Evolutionary conservation across 2,113 vertebrate genomes (phyloP), one percentile per base, ranked within the genome.

Genomic region (Odocoileus virginianus): DNA sequence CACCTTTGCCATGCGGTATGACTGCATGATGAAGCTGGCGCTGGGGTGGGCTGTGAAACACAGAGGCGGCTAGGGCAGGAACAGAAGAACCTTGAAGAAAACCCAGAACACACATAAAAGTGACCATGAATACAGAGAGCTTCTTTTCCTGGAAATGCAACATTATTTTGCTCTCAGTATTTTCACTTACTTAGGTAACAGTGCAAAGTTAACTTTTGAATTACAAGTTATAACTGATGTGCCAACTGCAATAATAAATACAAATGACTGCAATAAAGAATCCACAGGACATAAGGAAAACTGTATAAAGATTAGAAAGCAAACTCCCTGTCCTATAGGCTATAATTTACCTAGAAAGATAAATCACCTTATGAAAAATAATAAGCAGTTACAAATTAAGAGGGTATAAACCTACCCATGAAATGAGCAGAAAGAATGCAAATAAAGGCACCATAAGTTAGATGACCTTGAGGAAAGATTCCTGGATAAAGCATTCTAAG

Each of bases 1-100:
- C 99, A 7, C 99, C 99, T 96, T 99, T 99, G 10, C 99, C 99
- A 91, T 97, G 99, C 64, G 99, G 99, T 40, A 99, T 97, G 78
- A 99, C 4, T 0, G 99, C 98, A 93, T 99, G 99, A 96, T 99
- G 99, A 94, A 99, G 97, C 12, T 99, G 99, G 97, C 99, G 99
- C 97, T 98, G 99, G 97, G 99, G 99, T 12, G 98, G 95, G 7
- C 98, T 89, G 10, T 98, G 97, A 0, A 98, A 98, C 0, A 98
- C 98, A 3, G 98, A 98, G 3, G 99, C 97, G 27, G 98, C 92
- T n/a, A 99, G 87, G 4, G 98, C 98, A 40, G 99, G 95, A 71
- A 98, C 58, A n/a, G 97, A 98, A 97, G 94, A 95, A 89, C 99
- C 99, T 99, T 43, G 47, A 98, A 92, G 28, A 96, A 92, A 90